Evolutionary conservation across 64 coral and sea anemone genomes (phyloP).

Genomic region (Astreopora myriophthalma): DNA sequence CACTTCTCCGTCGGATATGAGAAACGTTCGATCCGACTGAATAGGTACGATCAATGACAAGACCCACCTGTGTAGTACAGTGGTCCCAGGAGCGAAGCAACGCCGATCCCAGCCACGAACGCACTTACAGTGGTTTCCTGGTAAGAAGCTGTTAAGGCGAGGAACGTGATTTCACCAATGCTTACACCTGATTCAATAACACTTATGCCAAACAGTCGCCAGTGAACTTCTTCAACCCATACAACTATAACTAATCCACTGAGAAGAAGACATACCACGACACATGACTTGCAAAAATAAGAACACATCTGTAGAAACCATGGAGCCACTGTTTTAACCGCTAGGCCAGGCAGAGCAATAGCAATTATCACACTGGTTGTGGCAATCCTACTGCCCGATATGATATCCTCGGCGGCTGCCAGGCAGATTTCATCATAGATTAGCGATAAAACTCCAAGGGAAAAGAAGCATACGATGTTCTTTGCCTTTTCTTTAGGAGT

Average conservation of each 20-base stretch:
- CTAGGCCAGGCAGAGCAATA: slow-evolving; percentile 59
- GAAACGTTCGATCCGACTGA: no score
- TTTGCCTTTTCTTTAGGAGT: not conserved
- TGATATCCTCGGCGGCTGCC: slow-evolving; percentile 56
- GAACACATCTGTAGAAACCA: slow-evolving; percentile 71
- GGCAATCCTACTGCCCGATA: slow-evolving; percentile 57
- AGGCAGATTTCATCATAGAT: slow-evolving; percentile 69
- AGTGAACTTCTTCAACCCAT: slow-evolving; percentile 27
- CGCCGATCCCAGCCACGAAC: slow-evolving; percentile 69
- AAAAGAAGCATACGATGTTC: slow-evolving; percentile 57
- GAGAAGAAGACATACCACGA: slow-evolving; percentile 35
- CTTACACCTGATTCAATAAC: slow-evolving; percentile 58
- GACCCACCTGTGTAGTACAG: slow-evolving; percentile 76
- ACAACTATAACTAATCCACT: slow-evolving; percentile 50
- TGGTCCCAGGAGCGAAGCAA: slow-evolving; percentile 60
- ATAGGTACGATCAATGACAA: not conserved
- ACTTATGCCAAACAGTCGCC: slow-evolving; percentile 47
- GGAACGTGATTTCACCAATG: slow-evolving; percentile 63
- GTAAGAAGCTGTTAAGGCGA: slow-evolving; percentile 65
- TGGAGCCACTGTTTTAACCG: slow-evolving; percentile 42
- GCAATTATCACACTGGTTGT: slow-evolving; percentile 69
- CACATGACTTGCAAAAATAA: slow-evolving; percentile 29
- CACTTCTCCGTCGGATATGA: no score
- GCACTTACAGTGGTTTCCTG: slow-evolving; percentile 60
- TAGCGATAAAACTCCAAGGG: slow-evolving; percentile 47